Conservation (phyloP, 2,113 vertebrate species). For the Piliocolobus tephrosceles region DNA sequence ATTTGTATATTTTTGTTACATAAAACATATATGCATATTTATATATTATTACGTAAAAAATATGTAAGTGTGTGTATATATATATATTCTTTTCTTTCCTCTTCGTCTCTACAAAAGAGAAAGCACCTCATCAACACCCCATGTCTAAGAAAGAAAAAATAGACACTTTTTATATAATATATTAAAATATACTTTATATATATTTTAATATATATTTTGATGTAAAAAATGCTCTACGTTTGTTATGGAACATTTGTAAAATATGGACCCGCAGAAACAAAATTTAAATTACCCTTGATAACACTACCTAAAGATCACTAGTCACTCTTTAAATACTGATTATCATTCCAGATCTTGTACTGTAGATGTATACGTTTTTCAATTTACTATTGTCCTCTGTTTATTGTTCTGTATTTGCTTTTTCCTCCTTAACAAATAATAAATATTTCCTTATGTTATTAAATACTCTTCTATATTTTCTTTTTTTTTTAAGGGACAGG, state of each 20-base stretch:
- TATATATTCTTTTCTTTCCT: neutral
- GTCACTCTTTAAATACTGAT: neutral
- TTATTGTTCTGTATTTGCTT: neutral
- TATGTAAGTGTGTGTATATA: neutral
- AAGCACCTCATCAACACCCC: no score
- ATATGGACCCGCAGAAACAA: neutral
- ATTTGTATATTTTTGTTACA: no score
- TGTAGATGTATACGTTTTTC: neutral
- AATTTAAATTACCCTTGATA: neutral
- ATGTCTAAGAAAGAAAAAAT: no score
- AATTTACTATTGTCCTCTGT: neutral
- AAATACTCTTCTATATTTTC: neutral
- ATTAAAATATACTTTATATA: no score
- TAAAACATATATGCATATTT: no score
- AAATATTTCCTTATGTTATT: neutral
- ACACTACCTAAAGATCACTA: neutral
- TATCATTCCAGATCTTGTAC: neutral
- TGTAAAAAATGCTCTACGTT: neutral
- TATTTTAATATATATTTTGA: no score
- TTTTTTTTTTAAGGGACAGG: no score
- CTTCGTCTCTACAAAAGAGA: no score
- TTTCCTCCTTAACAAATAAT: neutral
- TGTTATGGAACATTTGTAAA: constrained; percentile 2
- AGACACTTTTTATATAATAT: no score
- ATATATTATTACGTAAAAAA: no score